phyloP scores from a whole-genome alignment of 2,888 invertebrate species.

The Laothoe populi region DNA sequence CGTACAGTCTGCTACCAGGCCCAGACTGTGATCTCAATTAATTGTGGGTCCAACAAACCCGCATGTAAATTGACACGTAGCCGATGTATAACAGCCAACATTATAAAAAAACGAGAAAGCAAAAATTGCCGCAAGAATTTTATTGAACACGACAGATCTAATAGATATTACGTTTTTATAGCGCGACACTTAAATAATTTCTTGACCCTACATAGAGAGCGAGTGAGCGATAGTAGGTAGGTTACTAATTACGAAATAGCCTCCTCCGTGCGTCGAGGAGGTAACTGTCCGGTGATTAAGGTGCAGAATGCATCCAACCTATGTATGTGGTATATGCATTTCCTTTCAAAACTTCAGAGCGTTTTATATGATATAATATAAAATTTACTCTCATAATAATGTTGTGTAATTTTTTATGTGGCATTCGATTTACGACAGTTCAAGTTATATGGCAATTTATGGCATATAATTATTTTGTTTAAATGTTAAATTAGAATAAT shows the following conservation, averaged over 20 bases:
- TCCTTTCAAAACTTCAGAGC: constrained; percentile 14
- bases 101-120: constrained; percentile 34
- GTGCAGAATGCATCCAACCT: constrained; percentile 12
- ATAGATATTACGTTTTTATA: constrained; percentile 48
- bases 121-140: constrained; percentile 37
- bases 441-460: no score
- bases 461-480: no score
- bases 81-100: constrained; percentile 31
- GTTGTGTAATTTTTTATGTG: no score
- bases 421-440: no score
- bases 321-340: constrained; percentile 6
- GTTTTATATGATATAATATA: background rate
- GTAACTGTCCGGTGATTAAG: constrained; percentile 62
- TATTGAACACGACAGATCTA: constrained; percentile 38
- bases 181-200: constrained; percentile 61
- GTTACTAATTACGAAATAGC: constrained; percentile 74
- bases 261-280: constrained; percentile 53
- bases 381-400: no score
- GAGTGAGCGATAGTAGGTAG: constrained; percentile 55
- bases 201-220: constrained; percentile 62
- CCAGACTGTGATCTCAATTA: background rate
- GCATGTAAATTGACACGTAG: constrained; percentile 36
- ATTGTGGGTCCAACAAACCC: background rate
- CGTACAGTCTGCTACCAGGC: background rate
- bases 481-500: no score